Percentiles rank a stretch among this genome's conserved stretches.
Evolutionary conservation across 2,888 invertebrate genomes (phyloP).

Genomic region (Thymelicus acteon): DNA sequence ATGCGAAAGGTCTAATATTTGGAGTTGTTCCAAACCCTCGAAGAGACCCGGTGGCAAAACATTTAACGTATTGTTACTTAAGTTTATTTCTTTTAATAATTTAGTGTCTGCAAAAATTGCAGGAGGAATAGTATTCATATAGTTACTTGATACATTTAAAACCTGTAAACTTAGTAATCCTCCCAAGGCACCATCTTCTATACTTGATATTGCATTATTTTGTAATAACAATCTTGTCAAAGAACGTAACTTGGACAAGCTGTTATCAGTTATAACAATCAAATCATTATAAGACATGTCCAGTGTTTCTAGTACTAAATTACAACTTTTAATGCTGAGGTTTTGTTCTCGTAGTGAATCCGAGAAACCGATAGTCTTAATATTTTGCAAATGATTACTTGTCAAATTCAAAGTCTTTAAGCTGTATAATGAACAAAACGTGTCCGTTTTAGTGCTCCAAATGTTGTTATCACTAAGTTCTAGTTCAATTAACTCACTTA

Average conservation of each 20-base stretch:
- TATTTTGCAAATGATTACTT: constrained; percentile 91
- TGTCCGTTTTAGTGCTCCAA: constrained; percentile 89
- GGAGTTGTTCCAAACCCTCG: constrained; percentile 88
- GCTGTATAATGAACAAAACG: constrained; percentile 89
- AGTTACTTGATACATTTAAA: constrained; percentile 92
- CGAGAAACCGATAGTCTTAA: constrained; percentile 89
- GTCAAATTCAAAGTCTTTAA: constrained; percentile 89
- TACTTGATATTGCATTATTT: constrained; percentile 90
- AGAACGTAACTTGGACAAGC: constrained; percentile 88
- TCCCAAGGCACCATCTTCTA: constrained; percentile 89
- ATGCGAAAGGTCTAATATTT: constrained; percentile 88
- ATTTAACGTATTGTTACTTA: constrained; percentile 91
- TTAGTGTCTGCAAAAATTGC: constrained; percentile 89
- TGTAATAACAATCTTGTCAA: constrained; percentile 88
- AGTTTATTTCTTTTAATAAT: constrained; percentile 87
- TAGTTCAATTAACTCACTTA: constrained; percentile 87
- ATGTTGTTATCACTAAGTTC: constrained; percentile 91
- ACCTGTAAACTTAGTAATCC: constrained; percentile 88
- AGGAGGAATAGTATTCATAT: constrained; percentile 89
- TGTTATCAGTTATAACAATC: constrained; percentile 87
- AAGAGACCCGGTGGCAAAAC: constrained; percentile 90
- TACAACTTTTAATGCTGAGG: constrained; percentile 87
- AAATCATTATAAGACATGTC: constrained; percentile 91
- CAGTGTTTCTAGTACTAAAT: constrained; percentile 87
- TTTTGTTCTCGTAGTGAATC: constrained; percentile 86